Conservation (phyloP, 1,140 invertebrate genomes). For the Octopus bimaculoides region DNA sequence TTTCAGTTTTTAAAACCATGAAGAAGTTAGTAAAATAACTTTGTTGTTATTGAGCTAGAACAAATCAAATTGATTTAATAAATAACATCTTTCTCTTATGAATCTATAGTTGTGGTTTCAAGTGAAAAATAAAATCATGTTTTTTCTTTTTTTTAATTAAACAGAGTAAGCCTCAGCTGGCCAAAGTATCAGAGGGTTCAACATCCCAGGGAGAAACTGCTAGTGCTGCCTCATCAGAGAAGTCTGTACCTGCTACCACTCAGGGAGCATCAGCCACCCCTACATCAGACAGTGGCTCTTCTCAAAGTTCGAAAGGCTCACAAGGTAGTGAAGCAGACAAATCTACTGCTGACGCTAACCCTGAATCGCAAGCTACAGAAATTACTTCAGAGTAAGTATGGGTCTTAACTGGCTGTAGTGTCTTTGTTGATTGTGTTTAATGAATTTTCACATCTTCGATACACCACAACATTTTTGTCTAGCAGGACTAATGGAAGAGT, state of each 20-base stretch:
- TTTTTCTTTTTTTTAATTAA: no score
- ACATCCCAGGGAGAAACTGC: neutral
- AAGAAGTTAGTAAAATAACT: no score
- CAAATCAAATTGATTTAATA: no score
- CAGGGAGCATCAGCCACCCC: neutral
- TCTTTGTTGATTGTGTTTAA: neutral
- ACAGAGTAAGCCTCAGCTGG: neutral
- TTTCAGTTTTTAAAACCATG: no score
- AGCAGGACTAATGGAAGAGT: no score
- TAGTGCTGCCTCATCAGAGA: slow-evolving; percentile 5
- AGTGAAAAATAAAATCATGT: no score
- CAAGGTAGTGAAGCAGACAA: neutral
- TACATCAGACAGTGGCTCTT: neutral
- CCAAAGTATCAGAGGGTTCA: neutral
- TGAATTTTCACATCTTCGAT: neutral
- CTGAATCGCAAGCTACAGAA: neutral
- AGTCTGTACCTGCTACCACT: neutral
- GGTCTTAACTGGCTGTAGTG: neutral
- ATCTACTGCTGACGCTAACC: neutral
- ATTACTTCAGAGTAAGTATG: neutral
- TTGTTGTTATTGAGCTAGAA: no score
- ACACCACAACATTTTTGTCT: no score
- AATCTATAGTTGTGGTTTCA: no score
- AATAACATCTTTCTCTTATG: no score
- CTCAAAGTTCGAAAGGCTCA: neutral